Evolutionary conservation across 2,797 vertebrate species (phyloP), one percentile per base, ranked within the genome.

Genomic region (Spatula clypeata): DNA sequence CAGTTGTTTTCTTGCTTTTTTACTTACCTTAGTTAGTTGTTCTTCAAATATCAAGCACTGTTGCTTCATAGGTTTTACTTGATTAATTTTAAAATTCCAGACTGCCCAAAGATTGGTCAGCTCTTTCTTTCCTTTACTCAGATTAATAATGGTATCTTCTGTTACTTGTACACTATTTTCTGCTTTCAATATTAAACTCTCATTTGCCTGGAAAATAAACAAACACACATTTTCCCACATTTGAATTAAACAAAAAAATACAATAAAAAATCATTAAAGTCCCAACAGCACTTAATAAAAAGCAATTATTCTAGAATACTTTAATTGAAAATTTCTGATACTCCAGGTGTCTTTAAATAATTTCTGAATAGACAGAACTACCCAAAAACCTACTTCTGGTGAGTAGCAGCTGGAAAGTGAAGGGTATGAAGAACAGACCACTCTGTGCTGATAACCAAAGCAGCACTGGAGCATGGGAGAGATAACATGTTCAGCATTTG

Each of bases 1-100:
- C 44, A 26, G 13, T 17, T 90, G 26, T 40, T 73, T 51, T 66
- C 49, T 60, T 73, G 49, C 0, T 79, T 8, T 19, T 70, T 40
- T 60, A 81, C 96, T 97, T 97, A 99, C 99, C 58, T 94, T 98
- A 96, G 97, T 98, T 2, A 99, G 95, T 67, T 98, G 98, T 51
- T 99, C 99, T 96, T 99, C 98, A 97, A 99, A 98, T n/a, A 96
- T 97, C 73, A 87, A 98, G 97, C 97, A 98, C 69, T 98, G 98
- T 71, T 98, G 98, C 90, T 97, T 98, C 76, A 97, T 29, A 5
- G 98, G 98, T 88, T 98, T 98, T 26, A 95, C 77, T 93, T 98
- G 94, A 54, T 92, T 97, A 66, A 97, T 88, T 87, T 98, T 98
- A 32, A 98, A 97, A 89, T 98, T 98, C 97, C 98, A 98, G 1